phyloP scores from a whole-genome alignment of 2,797 vertebrate species.

The Pangasius macronema region DNA sequence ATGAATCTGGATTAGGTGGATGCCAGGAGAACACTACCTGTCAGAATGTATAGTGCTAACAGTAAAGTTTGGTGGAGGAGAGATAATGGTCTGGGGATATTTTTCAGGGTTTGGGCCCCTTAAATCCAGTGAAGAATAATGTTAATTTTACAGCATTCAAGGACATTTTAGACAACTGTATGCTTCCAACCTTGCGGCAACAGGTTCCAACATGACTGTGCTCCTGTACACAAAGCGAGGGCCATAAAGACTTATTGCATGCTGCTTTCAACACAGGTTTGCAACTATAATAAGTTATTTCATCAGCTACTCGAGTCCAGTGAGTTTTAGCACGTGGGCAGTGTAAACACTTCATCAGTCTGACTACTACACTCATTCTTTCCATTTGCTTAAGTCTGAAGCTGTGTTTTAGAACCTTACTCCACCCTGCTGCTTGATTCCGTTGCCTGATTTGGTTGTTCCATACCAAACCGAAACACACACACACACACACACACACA shows the following conservation, averaged over 20 bases:
- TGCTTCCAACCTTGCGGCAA: background rate
- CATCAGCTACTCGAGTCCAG: background rate
- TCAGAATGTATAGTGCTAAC: background rate
- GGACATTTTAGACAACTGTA: background rate
- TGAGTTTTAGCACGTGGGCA: conserved; percentile 7
- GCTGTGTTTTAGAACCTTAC: conserved; percentile 42
- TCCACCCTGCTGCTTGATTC: conserved; percentile 47
- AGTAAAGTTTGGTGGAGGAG: background rate
- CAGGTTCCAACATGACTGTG: background rate
- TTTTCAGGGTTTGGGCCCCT: background rate
- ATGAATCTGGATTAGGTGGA: background rate
- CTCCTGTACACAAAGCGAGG: too few species aligned
- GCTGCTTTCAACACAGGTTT: too few species aligned
- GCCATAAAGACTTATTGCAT: too few species aligned
- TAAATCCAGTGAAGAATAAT: background rate
- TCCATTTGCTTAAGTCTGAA: conserved; percentile 40
- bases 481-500: conserved; percentile 7
- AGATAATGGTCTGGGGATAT: background rate
- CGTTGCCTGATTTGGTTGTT: conserved; percentile 8
- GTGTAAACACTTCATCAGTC: background rate
- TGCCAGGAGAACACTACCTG: background rate
- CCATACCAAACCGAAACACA: conserved; percentile 39
- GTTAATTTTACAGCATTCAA: background rate
- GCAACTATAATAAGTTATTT: background rate
- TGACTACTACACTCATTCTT: conserved; percentile 49